phyloP scores from a whole-genome alignment of 2,797 vertebrate species.

The Dallia pectoralis region DNA sequence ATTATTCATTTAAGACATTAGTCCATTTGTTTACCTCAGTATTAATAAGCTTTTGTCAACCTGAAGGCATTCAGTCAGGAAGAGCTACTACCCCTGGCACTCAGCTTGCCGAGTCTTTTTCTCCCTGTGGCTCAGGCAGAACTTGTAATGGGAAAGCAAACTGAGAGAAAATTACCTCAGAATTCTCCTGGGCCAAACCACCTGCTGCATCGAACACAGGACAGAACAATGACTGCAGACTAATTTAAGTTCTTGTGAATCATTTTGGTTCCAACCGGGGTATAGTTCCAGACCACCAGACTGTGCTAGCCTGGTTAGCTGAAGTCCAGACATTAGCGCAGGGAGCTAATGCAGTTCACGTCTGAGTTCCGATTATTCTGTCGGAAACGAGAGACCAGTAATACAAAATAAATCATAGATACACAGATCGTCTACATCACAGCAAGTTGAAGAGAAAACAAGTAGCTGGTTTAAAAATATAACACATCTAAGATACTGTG shows the following conservation, averaged over 20 bases:
- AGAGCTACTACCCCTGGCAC: not conserved
- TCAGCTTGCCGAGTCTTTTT: not conserved
- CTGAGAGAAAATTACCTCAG: not conserved
- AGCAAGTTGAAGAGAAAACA: not conserved
- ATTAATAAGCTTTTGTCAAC: not conserved
- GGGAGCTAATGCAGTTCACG: not conserved
- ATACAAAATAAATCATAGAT: not conserved
- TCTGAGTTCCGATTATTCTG: not conserved
- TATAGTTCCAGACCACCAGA: not conserved
- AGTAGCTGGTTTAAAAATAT: not conserved
- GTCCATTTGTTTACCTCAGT: not conserved
- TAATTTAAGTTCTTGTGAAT: not conserved
- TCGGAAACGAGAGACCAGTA: not conserved
- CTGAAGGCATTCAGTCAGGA: not conserved
- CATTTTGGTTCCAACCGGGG: not conserved
- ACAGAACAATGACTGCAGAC: not conserved
- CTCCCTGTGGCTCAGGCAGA: not conserved
- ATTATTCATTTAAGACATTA: not conserved
- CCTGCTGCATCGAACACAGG: not conserved
- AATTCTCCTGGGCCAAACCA: not conserved
- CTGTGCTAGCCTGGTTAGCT: not conserved
- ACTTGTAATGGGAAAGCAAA: not conserved
- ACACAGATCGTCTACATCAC: not conserved
- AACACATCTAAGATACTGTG: not conserved
- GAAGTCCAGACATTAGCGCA: not conserved